These are phyloP conservation scores for Turdus rufiventris DNA, from an alignment of 2,113 vertebrate species.

Conservation along the genomic window DNA sequence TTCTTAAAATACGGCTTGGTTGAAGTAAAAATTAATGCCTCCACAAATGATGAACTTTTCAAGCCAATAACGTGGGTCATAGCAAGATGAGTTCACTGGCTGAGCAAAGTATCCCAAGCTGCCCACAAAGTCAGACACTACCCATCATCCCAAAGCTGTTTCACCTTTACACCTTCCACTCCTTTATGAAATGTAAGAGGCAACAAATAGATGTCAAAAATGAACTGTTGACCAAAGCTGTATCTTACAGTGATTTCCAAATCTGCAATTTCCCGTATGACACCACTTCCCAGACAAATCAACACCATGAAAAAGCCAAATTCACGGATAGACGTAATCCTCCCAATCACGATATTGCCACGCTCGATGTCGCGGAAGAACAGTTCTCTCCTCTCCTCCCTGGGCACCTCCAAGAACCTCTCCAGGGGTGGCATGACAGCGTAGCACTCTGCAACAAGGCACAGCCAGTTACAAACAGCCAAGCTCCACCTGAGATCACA, in stretches of 20 bases:
- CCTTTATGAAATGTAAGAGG: rapidly evolving
- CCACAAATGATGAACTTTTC: rapidly evolving
- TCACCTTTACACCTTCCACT: not conserved
- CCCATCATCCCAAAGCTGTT: not conserved
- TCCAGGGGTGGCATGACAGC: conserved; percentile 93
- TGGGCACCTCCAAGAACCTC: conserved; percentile 89
- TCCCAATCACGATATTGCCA: conserved; percentile 89
- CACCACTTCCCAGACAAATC: conserved; percentile 84
- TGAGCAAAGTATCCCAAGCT: not conserved
- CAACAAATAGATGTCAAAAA: not conserved
- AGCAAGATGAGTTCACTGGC: not conserved
- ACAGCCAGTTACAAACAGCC: not conserved
- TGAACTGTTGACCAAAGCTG: not conserved
- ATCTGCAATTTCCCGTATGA: conserved; percentile 86
- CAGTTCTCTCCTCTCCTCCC: conserved; percentile 81
- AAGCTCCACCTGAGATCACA: not conserved
- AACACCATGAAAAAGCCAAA: conserved; percentile 96
- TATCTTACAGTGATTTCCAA: conserved; percentile 88
- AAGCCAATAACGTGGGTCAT: rapidly evolving
- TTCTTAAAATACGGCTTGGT: not conserved
- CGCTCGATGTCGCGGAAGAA: conserved; percentile 91
- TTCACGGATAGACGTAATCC: conserved; percentile 90
- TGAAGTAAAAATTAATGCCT: not conserved
- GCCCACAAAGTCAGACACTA: not conserved
- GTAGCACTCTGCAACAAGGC: conserved; percentile 78